Base-by-base conservation (phyloP, 1,140 invertebrate genomes). In the Meloidogyne floridensis region DNA sequence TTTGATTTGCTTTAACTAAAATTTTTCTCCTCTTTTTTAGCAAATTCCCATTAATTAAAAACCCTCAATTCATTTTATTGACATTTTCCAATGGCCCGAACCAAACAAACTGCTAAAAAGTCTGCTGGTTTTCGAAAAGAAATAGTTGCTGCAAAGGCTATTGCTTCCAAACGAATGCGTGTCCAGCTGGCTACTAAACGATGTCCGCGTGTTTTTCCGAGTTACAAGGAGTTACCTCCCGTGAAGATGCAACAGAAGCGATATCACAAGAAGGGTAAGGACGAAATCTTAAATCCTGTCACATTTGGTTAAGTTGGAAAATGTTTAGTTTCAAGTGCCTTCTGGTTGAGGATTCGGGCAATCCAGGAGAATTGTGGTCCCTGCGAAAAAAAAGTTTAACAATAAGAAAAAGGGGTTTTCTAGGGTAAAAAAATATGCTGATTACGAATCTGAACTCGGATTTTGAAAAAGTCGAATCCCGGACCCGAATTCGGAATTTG, bases 21-120 rank as follows among this genome's bases (percentile, higher is more conserved):
- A 71, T 71, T 71, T 6, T 47, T 47, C 47, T 47, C 32, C 32
- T 47, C 47, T 47, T 6, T 47, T 47, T 47, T 47, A 47, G 47
- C 47, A 71, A 71, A 18, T 71, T 7, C 6, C 9, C 32, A 71
- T 32, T 32, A 71, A 9, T 71, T 32, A 71, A 8, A 32, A 71
- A 71, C 9, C 32, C 9, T 43, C 9, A 13, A 72, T 0, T 10
- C 20, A 13, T 72, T 9, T 13, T 15, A 72, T 72, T 13, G 10
- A 72, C 10, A 4, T 20, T 5, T 47, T 8, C n/a, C 18, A 53
- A 79, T 79, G 77, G 77, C 77, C 0, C 65, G 77, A 0, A 79
- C 77, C 1, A 79, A 79, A 11, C 77, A 79, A 71, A 79, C 77
- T 2, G 77, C 77, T 6, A 72, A 72, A 8, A 79, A 79, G 20